phyloP scores from a whole-genome alignment of 2,113 vertebrate genomes.

The Felis catus region DNA sequence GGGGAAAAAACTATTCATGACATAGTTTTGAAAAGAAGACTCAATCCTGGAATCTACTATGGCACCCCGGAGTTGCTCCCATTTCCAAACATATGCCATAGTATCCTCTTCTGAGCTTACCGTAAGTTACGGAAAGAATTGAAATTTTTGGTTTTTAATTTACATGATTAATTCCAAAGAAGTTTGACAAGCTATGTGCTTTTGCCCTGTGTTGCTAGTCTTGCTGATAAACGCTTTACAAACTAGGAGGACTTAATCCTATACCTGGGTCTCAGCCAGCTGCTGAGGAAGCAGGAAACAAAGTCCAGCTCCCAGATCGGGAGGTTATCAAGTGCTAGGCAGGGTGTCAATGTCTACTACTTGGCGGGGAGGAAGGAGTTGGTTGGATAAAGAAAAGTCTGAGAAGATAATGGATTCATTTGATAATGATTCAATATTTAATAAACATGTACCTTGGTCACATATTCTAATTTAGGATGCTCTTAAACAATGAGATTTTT shows the following conservation, averaged over 20 bases:
- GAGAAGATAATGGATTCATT: background rate
- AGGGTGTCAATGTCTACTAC: background rate
- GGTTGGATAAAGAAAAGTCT: background rate
- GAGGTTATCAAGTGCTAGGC: background rate
- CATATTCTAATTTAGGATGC: background rate
- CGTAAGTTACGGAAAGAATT: background rate
- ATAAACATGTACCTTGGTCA: background rate
- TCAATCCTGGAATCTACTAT: background rate
- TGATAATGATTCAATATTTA: background rate
- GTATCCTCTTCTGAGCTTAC: background rate
- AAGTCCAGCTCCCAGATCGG: background rate
- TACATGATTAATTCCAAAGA: conserved; percentile 25
- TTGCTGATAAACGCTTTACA: background rate
- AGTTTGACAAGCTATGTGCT: background rate
- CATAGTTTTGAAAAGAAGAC: background rate
- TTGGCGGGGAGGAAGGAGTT: background rate
- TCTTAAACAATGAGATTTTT: background rate
- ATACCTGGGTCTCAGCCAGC: background rate
- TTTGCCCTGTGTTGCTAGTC: background rate
- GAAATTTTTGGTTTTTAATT: background rate
- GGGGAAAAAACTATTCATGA: background rate
- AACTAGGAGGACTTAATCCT: background rate
- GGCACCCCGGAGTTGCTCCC: background rate
- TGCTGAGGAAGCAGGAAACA: background rate
- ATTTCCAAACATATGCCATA: background rate